These are phyloP conservation scores for Steinernema feltiae DNA, from an alignment of 1,140 invertebrate genomes.

Conservation along the genomic window DNA sequence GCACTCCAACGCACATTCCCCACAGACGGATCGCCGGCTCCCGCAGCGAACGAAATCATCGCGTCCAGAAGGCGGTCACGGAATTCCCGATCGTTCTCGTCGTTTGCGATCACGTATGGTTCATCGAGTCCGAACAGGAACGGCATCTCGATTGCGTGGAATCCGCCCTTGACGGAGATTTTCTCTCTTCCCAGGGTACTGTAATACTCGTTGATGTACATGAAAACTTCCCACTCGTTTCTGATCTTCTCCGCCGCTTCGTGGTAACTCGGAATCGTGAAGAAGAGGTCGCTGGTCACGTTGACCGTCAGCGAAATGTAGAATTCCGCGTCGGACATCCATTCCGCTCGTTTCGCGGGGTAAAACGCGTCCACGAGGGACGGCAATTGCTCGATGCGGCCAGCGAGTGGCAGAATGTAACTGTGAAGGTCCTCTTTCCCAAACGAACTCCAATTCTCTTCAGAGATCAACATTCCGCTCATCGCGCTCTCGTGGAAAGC, in stretches of 20 bases:
- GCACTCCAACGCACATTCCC: no score
- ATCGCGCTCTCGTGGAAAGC: no score
- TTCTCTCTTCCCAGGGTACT: background rate
- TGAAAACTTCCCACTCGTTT: slow-evolving; percentile 11
- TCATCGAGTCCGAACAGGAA: background rate
- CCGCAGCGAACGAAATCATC: background rate
- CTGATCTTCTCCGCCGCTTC: slow-evolving; percentile 16
- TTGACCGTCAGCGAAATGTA: background rate
- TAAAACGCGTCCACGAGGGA: no score
- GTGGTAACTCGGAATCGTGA: slow-evolving; percentile 21
- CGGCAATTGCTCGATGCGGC: no score
- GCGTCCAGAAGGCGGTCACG: background rate
- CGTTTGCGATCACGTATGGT: background rate
- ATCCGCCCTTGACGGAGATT: background rate
- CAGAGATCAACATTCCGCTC: no score
- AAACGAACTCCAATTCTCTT: no score
- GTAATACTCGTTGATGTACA: background rate
- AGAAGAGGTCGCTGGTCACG: slow-evolving; percentile 18
- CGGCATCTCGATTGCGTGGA: background rate
- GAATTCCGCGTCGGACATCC: background rate
- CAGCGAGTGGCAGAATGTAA: no score
- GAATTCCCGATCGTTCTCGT: background rate
- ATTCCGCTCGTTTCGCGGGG: no score
- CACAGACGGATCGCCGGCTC: no score
- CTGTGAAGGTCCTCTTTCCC: no score